These are phyloP conservation scores for Danio tinwini DNA, from an alignment of 2,797 vertebrate genomes.

Conservation along the genomic window DNA sequence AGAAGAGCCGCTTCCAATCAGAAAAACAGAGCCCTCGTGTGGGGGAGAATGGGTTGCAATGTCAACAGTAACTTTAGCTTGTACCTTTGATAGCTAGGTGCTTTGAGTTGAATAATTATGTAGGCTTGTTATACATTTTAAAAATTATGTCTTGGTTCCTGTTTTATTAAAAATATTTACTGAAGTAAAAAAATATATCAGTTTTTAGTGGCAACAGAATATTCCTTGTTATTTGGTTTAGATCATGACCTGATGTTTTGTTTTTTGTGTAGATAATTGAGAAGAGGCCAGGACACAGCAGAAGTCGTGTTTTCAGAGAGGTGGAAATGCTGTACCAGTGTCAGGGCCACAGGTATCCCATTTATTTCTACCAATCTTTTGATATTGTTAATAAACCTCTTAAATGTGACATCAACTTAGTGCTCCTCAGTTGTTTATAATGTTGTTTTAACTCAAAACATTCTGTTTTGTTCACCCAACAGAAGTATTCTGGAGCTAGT, in stretches of 20 bases:
- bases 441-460: not conserved
- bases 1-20: constrained; percentile 70
- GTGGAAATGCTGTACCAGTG: constrained; percentile 99
- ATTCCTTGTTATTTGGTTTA: constrained; percentile 11
- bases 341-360: constrained; percentile 92
- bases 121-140: not conserved
- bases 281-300: constrained; percentile 94
- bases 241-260: constrained; percentile 7
- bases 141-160: not conserved
- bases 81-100: constrained; percentile 29
- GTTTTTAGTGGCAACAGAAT: not conserved
- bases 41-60: constrained; percentile 60
- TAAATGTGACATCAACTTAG: not conserved
- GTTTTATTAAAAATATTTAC: not conserved
- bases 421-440: not conserved
- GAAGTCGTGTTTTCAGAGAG: constrained; percentile 94
- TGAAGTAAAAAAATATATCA: not conserved
- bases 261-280: constrained; percentile 87
- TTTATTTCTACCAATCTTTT: not conserved
- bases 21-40: constrained; percentile 64
- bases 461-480: constrained; percentile 25
- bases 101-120: too few species aligned
- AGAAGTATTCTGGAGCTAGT: constrained; percentile 97
- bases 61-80: constrained; percentile 74
- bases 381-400: not conserved